phyloP scores from a whole-genome alignment of 2,797 vertebrate species.

The Anomalospiza imberbis region DNA sequence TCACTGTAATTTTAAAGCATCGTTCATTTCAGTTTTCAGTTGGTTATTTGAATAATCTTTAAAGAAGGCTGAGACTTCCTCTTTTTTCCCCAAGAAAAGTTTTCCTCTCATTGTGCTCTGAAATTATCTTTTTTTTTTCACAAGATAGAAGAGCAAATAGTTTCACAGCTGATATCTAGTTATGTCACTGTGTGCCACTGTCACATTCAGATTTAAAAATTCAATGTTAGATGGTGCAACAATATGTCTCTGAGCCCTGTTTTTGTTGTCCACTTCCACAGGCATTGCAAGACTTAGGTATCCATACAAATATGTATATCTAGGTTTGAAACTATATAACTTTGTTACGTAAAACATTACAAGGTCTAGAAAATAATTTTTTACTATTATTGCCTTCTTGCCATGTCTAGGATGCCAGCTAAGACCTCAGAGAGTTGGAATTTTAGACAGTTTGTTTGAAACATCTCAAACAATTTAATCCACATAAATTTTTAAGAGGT shows the following conservation, averaged over 20 bases:
- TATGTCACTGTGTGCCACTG: background rate
- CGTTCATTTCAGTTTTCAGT: background rate
- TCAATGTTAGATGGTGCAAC: accelerated
- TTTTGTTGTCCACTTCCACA: background rate
- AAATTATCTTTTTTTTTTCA: background rate
- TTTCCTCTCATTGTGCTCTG: accelerated
- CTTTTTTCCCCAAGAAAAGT: background rate
- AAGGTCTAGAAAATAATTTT: background rate
- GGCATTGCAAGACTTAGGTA: background rate
- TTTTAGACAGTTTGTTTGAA: background rate
- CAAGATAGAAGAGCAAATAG: background rate
- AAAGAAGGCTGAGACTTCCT: background rate
- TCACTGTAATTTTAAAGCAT: background rate
- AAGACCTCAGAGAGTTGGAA: background rate
- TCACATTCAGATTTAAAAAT: background rate
- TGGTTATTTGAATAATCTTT: background rate
- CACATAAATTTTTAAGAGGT: background rate
- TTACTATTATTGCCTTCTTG: accelerated
- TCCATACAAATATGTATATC: background rate
- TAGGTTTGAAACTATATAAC: accelerated
- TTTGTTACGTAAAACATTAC: background rate
- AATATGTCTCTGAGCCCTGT: accelerated
- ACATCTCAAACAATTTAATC: background rate
- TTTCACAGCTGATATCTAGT: background rate
- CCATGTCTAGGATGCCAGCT: background rate